Conservation (phyloP, 2,888 invertebrate species). For the Liodrosophila aerea region DNA sequence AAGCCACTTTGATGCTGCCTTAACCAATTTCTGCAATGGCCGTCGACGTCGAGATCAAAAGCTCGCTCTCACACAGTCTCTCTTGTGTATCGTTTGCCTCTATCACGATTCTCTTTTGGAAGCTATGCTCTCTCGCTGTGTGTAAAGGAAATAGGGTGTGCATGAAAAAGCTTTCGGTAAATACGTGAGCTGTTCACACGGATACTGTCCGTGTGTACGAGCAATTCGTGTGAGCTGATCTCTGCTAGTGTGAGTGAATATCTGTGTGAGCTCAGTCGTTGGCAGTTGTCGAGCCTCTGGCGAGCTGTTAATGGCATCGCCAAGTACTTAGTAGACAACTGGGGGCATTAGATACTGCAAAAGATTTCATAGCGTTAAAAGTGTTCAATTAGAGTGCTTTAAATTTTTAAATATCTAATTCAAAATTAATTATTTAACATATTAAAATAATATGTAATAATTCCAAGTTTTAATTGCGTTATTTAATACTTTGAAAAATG, state of each 20-base stretch:
- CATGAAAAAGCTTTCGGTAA: conserved; percentile 45
- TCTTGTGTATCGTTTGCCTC: too few relatives aligned
- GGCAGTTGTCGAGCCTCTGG: conserved; percentile 5
- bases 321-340: conserved; percentile 51
- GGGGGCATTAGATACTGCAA: conserved; percentile 32
- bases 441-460: neutral
- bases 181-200: conserved; percentile 40
- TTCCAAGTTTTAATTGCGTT: too few relatives aligned
- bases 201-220: conserved; percentile 55
- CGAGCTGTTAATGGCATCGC: conserved; percentile 16
- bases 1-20: conserved; percentile 51
- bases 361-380: neutral
- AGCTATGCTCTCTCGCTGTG: neutral
- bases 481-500: too few relatives aligned
- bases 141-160: conserved; percentile 55
- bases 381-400: neutral
- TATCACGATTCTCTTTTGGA: neutral
- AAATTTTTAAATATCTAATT: neutral
- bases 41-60: conserved; percentile 40
- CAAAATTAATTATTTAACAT: neutral
- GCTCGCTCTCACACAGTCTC: conserved; percentile 38
- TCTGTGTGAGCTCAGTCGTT: conserved; percentile 30
- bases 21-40: conserved; percentile 45
- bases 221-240: conserved; percentile 45
- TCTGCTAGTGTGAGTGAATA: conserved; percentile 16